Evolutionary conservation across 30 jellyfish, hydroid and myxozoan species (phyloP).

Genomic region (Chrysaora quinquecirrha): DNA sequence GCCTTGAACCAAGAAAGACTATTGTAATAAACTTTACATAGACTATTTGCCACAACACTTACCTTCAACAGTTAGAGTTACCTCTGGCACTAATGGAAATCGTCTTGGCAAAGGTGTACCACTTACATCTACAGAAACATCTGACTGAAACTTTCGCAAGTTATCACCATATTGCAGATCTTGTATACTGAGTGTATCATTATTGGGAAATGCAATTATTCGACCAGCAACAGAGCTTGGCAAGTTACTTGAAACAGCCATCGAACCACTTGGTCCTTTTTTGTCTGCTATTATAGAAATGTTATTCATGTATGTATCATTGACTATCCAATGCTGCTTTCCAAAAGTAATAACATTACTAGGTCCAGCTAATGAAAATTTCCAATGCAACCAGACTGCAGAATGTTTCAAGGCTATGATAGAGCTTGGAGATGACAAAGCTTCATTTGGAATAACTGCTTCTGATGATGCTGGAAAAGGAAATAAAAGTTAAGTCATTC

Average conservation of each 20-base stretch:
- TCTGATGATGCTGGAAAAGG: not conserved
- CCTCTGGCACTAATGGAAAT: slow-evolving; percentile 14
- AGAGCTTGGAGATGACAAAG: slow-evolving; percentile 8
- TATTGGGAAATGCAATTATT: slow-evolving; percentile 18
- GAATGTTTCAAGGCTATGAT: not conserved
- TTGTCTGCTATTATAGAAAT: slow-evolving; percentile 5
- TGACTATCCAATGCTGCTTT: not conserved
- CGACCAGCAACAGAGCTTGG: slow-evolving; percentile 31
- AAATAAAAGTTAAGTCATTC: too few species aligned
- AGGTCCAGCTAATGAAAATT: not conserved
- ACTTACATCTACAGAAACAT: not conserved
- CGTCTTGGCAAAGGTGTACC: too few species aligned
- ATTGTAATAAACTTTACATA: not conserved
- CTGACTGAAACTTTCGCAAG: not conserved
- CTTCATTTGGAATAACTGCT: slow-evolving; percentile 7
- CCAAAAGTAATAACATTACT: not conserved
- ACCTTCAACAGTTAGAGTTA: slow-evolving; percentile 18
- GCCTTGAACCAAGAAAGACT: not conserved
- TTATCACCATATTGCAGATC: slow-evolving; percentile 18
- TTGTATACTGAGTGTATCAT: slow-evolving; percentile 30
- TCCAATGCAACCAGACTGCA: slow-evolving; percentile 23
- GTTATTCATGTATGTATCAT: not conserved
- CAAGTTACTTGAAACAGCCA: not conserved
- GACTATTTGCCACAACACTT: not conserved
- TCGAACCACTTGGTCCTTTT: not conserved